A percentile compares a stretch with the other conserved stretches of the same genome.
Evolutionary conservation across 2,888 invertebrate species (phyloP).

Genomic region (Campoplex nolae): DNA sequence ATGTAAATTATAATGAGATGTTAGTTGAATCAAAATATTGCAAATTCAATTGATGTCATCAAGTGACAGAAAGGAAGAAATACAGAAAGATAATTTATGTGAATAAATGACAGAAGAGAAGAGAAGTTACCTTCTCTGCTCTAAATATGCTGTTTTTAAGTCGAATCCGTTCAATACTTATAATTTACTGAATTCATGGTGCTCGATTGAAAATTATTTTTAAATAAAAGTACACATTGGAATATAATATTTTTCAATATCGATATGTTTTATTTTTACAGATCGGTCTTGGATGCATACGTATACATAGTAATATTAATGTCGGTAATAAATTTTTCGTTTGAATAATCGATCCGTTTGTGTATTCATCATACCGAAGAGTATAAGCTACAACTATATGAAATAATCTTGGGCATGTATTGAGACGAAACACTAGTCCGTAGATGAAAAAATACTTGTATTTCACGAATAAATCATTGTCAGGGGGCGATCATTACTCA

Average conservation of each 20-base stretch:
- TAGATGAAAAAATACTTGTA: background rate
- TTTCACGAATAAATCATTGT: background rate
- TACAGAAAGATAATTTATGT: no score
- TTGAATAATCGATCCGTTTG: background rate
- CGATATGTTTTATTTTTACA: constrained; percentile 10
- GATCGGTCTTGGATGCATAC: background rate
- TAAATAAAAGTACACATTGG: background rate
- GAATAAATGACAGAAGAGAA: no score
- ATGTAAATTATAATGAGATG: no score
- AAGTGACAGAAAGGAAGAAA: no score
- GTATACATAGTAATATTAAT: background rate
- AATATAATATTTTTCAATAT: background rate
- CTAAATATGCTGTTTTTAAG: no score
- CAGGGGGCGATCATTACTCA: constrained; percentile 12
- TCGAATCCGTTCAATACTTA: no score
- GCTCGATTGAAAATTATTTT: no score
- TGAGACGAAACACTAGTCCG: background rate
- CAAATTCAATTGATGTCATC: no score
- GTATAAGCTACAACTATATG: background rate
- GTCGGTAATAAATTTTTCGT: no score
- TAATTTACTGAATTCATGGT: no score
- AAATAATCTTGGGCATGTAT: background rate
- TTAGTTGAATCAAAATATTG: no score
- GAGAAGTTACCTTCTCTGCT: no score
- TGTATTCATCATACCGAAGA: background rate